Percentiles rank a stretch among this genome's conserved stretches.
phyloP scores from a whole-genome alignment of 2,113 vertebrate genomes.

The Nycticebus coucang region DNA sequence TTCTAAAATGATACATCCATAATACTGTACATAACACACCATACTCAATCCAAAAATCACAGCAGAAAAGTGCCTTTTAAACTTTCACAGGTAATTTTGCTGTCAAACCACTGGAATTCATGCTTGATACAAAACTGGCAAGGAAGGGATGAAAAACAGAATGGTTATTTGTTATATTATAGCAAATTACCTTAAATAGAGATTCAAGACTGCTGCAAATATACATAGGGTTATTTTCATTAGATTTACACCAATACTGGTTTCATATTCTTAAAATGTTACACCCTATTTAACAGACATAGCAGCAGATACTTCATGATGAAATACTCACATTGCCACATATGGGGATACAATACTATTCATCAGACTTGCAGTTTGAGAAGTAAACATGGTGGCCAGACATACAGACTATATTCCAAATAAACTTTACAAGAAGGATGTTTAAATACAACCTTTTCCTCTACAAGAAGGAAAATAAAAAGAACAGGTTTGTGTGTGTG shows the following conservation, averaged over 20 bases:
- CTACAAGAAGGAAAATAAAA: slow-evolving; percentile 58
- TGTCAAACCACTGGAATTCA: slow-evolving; percentile 68
- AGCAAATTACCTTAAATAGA: slow-evolving; percentile 74
- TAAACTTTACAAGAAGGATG: slow-evolving; percentile 51
- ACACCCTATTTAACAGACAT: slow-evolving; percentile 70
- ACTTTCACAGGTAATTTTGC: slow-evolving; percentile 76
- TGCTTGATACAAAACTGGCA: slow-evolving; percentile 67
- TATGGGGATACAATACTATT: slow-evolving; percentile 65
- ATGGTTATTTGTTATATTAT: slow-evolving; percentile 59
- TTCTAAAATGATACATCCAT: slow-evolving; percentile 77
- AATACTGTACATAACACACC: slow-evolving; percentile 47
- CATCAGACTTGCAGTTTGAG: slow-evolving; percentile 58
- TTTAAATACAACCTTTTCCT: slow-evolving; percentile 44
- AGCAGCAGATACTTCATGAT: slow-evolving; percentile 69
- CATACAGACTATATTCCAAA: slow-evolving; percentile 48
- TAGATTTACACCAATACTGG: slow-evolving; percentile 66
- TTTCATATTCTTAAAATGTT: slow-evolving; percentile 66
- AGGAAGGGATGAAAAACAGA: slow-evolving; percentile 64
- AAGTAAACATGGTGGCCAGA: slow-evolving; percentile 57
- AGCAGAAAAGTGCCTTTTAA: slow-evolving; percentile 74
- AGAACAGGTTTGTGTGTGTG: slow-evolving; percentile 16
- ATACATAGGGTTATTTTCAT: slow-evolving; percentile 68
- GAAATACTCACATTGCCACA: slow-evolving; percentile 61
- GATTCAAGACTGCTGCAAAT: slow-evolving; percentile 71
- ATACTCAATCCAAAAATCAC: slow-evolving; percentile 67